Evolutionary conservation across 2,888 invertebrate genomes (phyloP).

Genomic region (Parelbella ahira): DNA sequence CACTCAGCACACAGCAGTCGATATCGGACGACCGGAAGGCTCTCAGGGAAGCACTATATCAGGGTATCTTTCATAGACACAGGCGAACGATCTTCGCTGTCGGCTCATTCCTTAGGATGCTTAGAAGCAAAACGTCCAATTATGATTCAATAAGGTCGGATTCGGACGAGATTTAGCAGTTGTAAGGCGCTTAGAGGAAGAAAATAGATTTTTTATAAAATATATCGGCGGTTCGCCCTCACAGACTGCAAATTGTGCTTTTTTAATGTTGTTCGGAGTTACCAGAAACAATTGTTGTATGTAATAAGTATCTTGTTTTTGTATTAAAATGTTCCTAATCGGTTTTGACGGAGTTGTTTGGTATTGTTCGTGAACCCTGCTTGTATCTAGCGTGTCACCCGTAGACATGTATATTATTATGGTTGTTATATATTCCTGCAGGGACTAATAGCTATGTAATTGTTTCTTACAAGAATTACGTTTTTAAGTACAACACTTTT

Average conservation of each 20-base stretch:
- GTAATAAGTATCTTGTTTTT: conserved; percentile 54
- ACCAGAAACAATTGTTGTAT: conserved; percentile 43
- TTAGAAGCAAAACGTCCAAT: conserved; percentile 87
- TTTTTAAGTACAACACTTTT: not conserved
- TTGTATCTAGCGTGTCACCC: conserved; percentile 31
- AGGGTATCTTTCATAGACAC: conserved; percentile 89
- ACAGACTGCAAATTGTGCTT: conserved; percentile 68
- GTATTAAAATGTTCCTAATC: conserved; percentile 75
- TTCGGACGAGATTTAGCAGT: conserved; percentile 77
- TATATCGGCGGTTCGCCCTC: conserved; percentile 60
- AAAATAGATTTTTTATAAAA: conserved; percentile 36
- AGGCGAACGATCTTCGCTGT: conserved; percentile 87
- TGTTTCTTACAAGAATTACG: conserved; percentile 11
- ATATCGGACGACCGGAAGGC: conserved; percentile 84
- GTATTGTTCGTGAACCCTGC: conserved; percentile 46
- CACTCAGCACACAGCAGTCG: conserved; percentile 67
- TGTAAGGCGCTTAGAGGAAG: conserved; percentile 32
- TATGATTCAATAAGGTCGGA: conserved; percentile 86
- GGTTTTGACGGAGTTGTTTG: conserved; percentile 45
- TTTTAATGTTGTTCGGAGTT: conserved; percentile 39
- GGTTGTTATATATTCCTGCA: conserved; percentile 23
- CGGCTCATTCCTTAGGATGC: conserved; percentile 87
- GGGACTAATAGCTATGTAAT: conserved; percentile 21
- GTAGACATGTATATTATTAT: conserved; percentile 21
- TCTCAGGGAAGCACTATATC: conserved; percentile 85